Conservation (phyloP, 2,113 vertebrate species). For the Sardina pilchardus region DNA sequence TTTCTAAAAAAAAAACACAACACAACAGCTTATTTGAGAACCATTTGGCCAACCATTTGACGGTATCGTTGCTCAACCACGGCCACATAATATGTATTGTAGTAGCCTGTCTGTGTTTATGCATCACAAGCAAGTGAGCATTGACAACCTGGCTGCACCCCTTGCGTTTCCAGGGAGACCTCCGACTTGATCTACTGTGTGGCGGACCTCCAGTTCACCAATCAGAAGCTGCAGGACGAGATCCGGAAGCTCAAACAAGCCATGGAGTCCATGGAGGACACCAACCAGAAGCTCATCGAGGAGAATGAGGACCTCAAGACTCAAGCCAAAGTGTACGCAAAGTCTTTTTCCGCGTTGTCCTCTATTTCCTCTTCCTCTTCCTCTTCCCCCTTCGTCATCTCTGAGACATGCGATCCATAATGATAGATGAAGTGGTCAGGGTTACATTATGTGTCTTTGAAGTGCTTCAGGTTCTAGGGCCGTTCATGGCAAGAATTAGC, state of each 20-base stretch:
- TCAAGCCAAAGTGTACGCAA: conserved; percentile 75
- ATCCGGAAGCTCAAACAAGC: conserved; percentile 77
- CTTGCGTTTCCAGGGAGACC: background rate
- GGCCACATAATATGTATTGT: background rate
- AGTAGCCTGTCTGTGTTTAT: background rate
- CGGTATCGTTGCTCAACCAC: too few species aligned
- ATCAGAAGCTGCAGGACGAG: conserved; percentile 85
- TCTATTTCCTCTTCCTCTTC: background rate
- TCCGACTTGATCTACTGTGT: conserved; percentile 79
- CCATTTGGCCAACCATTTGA: too few species aligned
- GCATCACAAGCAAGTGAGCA: background rate
- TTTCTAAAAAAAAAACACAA: too few species aligned
- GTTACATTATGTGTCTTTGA: too few species aligned
- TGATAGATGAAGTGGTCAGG: too few species aligned
- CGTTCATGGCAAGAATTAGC: too few species aligned
- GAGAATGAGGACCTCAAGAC: conserved; percentile 74
- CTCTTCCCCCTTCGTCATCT: background rate
- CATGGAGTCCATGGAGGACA: conserved; percentile 80
- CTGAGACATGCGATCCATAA: background rate
- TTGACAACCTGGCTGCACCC: background rate
- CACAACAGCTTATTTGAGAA: too few species aligned
- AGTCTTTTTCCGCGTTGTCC: background rate
- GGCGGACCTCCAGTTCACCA: conserved; percentile 81
- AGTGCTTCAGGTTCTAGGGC: too few species aligned
- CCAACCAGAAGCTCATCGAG: conserved; percentile 76